A percentile compares a stretch with the other conserved stretches of the same genome.
Conservation (phyloP, 2,113 vertebrate genomes). For the Poecilia latipinna region DNA sequence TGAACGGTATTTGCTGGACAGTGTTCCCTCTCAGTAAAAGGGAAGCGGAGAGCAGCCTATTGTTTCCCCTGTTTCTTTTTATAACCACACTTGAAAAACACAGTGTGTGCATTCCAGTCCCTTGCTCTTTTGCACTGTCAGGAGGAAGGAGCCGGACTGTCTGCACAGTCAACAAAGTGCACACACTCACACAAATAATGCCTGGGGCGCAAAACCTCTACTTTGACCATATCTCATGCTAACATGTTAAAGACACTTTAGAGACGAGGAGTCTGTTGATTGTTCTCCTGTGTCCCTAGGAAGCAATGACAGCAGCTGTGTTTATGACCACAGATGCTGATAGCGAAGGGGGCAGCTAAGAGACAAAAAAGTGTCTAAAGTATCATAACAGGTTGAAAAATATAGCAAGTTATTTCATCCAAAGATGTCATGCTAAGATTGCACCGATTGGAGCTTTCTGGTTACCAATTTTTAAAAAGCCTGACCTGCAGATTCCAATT, state of each 20-base stretch:
- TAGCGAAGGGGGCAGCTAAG: background rate
- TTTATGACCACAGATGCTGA: conserved; percentile 3
- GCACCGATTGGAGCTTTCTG: no score
- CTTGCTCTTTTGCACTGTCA: conserved; percentile 57
- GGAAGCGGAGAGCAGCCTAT: conserved; percentile 41
- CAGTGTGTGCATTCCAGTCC: conserved; percentile 48
- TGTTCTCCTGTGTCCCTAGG: conserved; percentile 11
- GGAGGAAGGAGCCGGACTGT: conserved; percentile 70
- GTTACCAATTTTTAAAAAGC: no score
- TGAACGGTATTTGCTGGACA: conserved; percentile 25
- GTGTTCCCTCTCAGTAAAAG: conserved; percentile 36
- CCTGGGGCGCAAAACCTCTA: conserved; percentile 1
- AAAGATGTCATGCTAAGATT: no score
- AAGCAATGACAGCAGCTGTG: background rate
- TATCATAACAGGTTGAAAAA: conserved; percentile 1
- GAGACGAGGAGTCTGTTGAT: conserved; percentile 15
- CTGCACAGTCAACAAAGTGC: conserved; percentile 36
- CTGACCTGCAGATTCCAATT: no score
- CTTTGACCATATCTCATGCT: conserved; percentile 28
- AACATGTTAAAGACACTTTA: conserved; percentile 23
- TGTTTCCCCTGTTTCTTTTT: conserved; percentile 68
- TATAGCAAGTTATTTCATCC: background rate
- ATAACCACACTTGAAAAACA: conserved; percentile 49
- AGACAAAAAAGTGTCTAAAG: background rate
- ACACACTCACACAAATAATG: conserved; percentile 18